Evolutionary conservation across 2,797 vertebrate genomes (phyloP), one percentile per base, ranked within the genome.

Genomic region (Australoheros facetus): DNA sequence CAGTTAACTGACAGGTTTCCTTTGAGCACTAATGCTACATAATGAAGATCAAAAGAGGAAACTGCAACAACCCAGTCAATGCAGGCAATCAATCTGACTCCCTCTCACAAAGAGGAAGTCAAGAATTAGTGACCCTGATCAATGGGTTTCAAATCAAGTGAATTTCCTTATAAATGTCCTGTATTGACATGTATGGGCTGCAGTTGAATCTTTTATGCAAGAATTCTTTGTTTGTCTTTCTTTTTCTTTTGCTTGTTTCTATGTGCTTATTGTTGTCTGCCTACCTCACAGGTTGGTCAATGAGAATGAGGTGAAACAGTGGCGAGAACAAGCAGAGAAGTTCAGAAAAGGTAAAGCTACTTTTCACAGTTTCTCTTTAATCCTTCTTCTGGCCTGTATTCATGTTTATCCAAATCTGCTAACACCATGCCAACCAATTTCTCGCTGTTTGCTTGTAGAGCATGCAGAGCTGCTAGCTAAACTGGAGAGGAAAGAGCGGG

Each of bases 261-360:
- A 23, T 62, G 32, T 62, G 30, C 64, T 81, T 4, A 73, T 66
- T 73, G n/a, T 13, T 7, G 5, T 82, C 11, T 66, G 12, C 32
- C 45, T 86, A 26, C n/a, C 58, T 71, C 39, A 80, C 90, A 99
- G 98, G 98, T 94, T 99, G 83, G 96, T 99, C 81, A 99, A 99
- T 21, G 98, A 99, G 93, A 99, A 98, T 19, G 98, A 99, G 91
- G 98, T 99, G 79, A 98, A 97, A 80, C 97, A 98, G 86, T 99
- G 98, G 98, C 92, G 95, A 75, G 98, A 99, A 45, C 98, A 99
- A 90, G 97, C 97, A 11, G 98, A 99, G 92, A 99, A 97, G 92
- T 98, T 98, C 94, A 95, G 97, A 87, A 99, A 96, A 97, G 98
- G 98, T 99, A 93, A 87, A 89, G 26, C 23, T n/a, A n/a, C 6